Evolutionary conservation across 1,140 invertebrate species (phyloP).

Genomic region (Harpegnathos saltator): DNA sequence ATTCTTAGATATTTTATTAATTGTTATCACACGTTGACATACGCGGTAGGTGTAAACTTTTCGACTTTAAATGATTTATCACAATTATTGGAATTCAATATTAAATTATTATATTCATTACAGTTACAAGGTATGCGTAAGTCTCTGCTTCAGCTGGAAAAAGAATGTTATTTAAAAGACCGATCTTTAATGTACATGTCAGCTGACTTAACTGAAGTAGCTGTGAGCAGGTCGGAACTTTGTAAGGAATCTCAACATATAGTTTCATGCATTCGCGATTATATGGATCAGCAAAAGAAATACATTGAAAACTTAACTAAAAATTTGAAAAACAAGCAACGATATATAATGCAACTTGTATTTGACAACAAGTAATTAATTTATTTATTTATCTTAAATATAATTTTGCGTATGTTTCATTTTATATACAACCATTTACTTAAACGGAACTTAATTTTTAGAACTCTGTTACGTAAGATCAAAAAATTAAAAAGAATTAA

Average conservation of each 20-base stretch:
- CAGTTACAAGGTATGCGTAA: constrained; percentile 77
- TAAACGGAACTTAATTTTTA: constrained; percentile 64
- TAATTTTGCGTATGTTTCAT: not conserved
- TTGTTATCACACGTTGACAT: not conserved
- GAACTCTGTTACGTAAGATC: constrained; percentile 69
- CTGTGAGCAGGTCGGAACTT: constrained; percentile 76
- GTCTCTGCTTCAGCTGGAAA: constrained; percentile 75
- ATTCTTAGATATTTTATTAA: not conserved
- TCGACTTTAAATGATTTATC: not conserved
- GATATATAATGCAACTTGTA: constrained; percentile 70
- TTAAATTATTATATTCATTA: constrained; percentile 15
- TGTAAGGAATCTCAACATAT: constrained; percentile 78
- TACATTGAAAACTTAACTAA: constrained; percentile 67
- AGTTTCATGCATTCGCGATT: constrained; percentile 76
- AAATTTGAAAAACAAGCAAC: constrained; percentile 77
- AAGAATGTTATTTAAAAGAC: constrained; percentile 78
- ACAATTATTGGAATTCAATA: constrained; percentile 19
- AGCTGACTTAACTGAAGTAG: constrained; percentile 76
- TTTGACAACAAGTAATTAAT: constrained; percentile 79
- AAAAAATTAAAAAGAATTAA: constrained; percentile 71
- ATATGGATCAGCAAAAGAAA: constrained; percentile 78
- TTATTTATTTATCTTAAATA: constrained; percentile 12
- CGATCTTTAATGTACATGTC: constrained; percentile 77
- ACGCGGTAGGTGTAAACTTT: constrained; percentile 12
- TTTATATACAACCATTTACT: constrained; percentile 31